Base-by-base conservation (phyloP, 2,797 vertebrate species). In the Anguilla megastoma region DNA sequence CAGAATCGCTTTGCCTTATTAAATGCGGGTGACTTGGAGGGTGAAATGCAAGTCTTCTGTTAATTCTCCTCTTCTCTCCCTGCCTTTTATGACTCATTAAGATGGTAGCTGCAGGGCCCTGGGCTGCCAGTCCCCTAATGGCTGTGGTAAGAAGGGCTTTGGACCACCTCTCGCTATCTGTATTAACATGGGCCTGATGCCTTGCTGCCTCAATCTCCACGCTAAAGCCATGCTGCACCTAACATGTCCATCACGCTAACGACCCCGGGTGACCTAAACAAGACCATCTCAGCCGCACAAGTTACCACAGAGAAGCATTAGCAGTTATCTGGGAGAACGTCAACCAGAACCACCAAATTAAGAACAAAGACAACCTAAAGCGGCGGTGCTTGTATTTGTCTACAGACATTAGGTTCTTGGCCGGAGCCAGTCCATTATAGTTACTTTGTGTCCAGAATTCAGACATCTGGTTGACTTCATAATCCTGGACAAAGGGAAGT, bases 81-180 rank as follows among this genome's bases (percentile, higher is more conserved):
- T 91, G 33, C 89, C 50, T 86, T 88, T 36, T 76, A 27, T 79
- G 50, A 85, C 36, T 86, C 83, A 86, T 86, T 87, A 86, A 92
- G 91, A 90, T 86, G 88, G 88, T 91, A 92, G 90, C 89, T 86
- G 86, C 90, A 91, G 84, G 89, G 89, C 87, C 84, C 86, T 45
- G 63, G 89, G 91, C 85, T 91, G 89, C 85, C 90, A 90, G 86
- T 88, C 89, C 84, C 90, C 89, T 85, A 83, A 91, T 90, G 88
- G 89, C 48, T 86, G 86, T 56, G 88, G 89, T 89, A 91, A 89
- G 90, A 84, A 60, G 87, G 21, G 58, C 80, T 41, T 83, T 89
- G 88, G 89, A 50, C 41, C 12, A 58, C 71, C 86, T 56, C n/a
- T 87, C 14, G 52, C 71, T 80, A 41, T 41, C 45, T 52, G 41